phyloP scores from a whole-genome alignment of 2,888 invertebrate species.

The Watsonalla binaria region DNA sequence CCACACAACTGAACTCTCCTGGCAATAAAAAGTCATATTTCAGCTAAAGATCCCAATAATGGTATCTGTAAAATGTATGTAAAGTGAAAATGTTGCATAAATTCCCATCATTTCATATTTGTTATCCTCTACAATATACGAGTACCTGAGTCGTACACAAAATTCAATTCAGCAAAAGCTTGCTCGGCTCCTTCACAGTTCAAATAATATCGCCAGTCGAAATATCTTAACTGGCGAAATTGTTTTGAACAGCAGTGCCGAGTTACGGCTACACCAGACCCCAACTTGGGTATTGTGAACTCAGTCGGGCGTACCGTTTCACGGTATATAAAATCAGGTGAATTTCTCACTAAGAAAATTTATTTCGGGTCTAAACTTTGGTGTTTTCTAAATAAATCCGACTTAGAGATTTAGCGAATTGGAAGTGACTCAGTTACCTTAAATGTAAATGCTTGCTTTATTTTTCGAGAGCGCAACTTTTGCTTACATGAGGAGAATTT shows the following conservation, averaged over 20 bases:
- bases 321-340: conserved; percentile 2
- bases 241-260: background rate
- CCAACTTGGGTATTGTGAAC: conserved; percentile 1
- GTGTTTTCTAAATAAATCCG: conserved; percentile 1
- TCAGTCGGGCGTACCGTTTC: conserved; percentile 1
- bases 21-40: too few species aligned
- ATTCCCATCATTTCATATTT: too few species aligned
- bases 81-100: too few species aligned
- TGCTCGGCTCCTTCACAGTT: background rate
- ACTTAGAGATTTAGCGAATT: background rate
- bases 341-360: background rate
- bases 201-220: background rate
- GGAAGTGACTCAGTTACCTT: background rate
- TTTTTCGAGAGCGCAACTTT: background rate
- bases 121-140: too few species aligned
- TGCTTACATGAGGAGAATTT: too few species aligned
- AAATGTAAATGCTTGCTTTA: background rate
- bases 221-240: background rate
- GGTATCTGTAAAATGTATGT: too few species aligned
- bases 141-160: background rate
- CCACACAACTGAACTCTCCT: too few species aligned
- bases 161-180: background rate
- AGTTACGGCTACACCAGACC: background rate
- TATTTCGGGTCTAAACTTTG: background rate
- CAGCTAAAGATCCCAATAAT: too few species aligned